Conservation (phyloP, 2,888 invertebrate genomes). For the Euplexia lucipara region DNA sequence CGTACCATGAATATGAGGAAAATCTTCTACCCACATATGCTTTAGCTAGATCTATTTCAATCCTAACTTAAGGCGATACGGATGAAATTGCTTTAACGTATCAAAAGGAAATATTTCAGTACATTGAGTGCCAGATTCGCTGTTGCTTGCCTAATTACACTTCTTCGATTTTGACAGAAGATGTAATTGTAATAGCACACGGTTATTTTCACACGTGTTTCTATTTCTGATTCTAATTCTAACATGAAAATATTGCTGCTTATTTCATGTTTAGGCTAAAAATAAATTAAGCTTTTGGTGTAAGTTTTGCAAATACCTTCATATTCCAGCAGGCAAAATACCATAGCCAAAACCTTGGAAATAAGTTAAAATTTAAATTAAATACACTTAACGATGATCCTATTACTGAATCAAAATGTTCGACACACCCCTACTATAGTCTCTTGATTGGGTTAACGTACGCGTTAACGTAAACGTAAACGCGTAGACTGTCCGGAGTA, state of each 20-base stretch:
- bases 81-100: slow-evolving; percentile 47
- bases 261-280: slow-evolving; percentile 12
- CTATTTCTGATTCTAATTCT: slow-evolving; percentile 12
- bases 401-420: slow-evolving; percentile 23
- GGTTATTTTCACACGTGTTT: slow-evolving; percentile 28
- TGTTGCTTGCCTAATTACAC: slow-evolving; percentile 70
- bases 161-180: slow-evolving; percentile 69
- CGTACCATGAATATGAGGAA: slow-evolving; percentile 59
- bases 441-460: slow-evolving; percentile 43
- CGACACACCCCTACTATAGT: slow-evolving; percentile 39
- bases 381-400: slow-evolving; percentile 20
- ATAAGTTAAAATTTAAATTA: slow-evolving; percentile 15
- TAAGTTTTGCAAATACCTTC: slow-evolving; percentile 16
- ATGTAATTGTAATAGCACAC: slow-evolving; percentile 49
- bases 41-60: slow-evolving; percentile 24
- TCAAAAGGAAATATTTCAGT: slow-evolving; percentile 64
- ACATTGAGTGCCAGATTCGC: slow-evolving; percentile 52
- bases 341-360: background rate
- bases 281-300: slow-evolving; percentile 10
- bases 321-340: slow-evolving; percentile 6
- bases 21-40: slow-evolving; percentile 12
- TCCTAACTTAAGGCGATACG: slow-evolving; percentile 31
- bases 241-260: background rate
- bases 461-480: slow-evolving; percentile 49
- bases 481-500: slow-evolving; percentile 28